Evolutionary conservation across 2,888 invertebrate genomes (phyloP).

Genomic region (Athetis lepigone): DNA sequence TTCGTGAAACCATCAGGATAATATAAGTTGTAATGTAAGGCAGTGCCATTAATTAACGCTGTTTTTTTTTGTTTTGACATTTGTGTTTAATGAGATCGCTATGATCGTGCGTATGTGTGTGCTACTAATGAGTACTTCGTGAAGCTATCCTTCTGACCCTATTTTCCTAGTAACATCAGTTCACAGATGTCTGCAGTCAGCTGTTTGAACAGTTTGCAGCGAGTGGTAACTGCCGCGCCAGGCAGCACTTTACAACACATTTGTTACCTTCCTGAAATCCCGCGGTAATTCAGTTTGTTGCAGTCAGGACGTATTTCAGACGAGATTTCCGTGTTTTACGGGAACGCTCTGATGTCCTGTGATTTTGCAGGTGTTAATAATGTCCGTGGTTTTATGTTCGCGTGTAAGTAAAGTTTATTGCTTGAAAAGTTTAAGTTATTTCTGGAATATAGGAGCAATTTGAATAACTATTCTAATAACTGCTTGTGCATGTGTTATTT

Average conservation of each 20-base stretch:
- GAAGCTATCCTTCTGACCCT: background rate
- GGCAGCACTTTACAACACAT: slow-evolving; percentile 42
- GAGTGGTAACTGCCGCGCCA: slow-evolving; percentile 16
- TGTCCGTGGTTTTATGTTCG: slow-evolving; percentile 5
- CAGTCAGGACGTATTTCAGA: slow-evolving; percentile 27
- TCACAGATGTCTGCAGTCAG: slow-evolving; percentile 26
- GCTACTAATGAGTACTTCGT: background rate
- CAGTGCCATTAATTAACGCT: too few relatives aligned
- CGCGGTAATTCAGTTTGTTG: slow-evolving; percentile 43
- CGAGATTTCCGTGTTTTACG: slow-evolving; percentile 35
- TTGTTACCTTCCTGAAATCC: slow-evolving; percentile 50
- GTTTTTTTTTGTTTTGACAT: too few relatives aligned
- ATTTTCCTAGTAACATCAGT: background rate
- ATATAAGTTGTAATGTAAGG: too few relatives aligned
- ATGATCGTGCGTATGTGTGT: background rate
- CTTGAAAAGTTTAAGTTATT: slow-evolving; percentile 9
- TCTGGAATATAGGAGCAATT: slow-evolving; percentile 4
- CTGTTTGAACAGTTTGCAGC: slow-evolving; percentile 28
- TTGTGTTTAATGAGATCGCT: too few relatives aligned
- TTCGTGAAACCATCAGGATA: too few relatives aligned
- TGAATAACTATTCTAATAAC: background rate
- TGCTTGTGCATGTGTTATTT: background rate
- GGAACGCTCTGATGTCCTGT: slow-evolving; percentile 16
- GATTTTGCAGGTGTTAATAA: slow-evolving; percentile 21
- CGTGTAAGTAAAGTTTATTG: background rate